Evolutionary conservation across 2,797 vertebrate genomes (phyloP), one percentile per base, ranked within the genome.

Genomic region (Dendrocincla tyrannina): DNA sequence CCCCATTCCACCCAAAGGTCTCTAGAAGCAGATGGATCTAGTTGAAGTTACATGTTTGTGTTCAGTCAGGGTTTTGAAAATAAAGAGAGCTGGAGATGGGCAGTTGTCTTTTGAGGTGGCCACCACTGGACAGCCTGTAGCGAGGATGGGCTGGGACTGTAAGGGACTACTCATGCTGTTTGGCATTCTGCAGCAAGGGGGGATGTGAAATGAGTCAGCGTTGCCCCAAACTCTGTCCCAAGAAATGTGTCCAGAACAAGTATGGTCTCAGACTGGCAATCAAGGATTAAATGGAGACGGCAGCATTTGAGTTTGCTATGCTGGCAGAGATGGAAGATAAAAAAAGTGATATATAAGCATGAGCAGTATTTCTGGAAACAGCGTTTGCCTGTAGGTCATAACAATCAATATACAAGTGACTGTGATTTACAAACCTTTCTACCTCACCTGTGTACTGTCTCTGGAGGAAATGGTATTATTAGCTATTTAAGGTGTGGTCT

Each of bases 81-180:
- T 72, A 44, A 74, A 52, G 32, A 55, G 22, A n/a, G 9, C 32
- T 75, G 1, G 1, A 74, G 68, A 59, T 30, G 44, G 30, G 16
- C 37, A 50, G 3, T 11, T 72, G 11, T 49, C 7, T 1, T 82
- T 33, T 81, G 72, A 46, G 59, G 63, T 52, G 46, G 68, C 55
- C 66, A 15, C 60, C 46, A 22, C 64, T 25, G 52, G 27, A 52
- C 42, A 59, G 44, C 52, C 39, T 74, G 33, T 68, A 80, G 37
- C 41, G 72, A 41, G n/a, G 27, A 17, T 33, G 20, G 41, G 5
- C 53, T 76, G 75, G 59, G n/a, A 12, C 60, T 56, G 28, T 37
- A 27, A 46, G 46, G 49, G 27, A 14, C 44, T 74, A 2, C 18
- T 52, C 5, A 7, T 0, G 0, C 28, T 59, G 9, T 28, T 35